Evolutionary conservation across 2,888 invertebrate species (phyloP).

Genomic region (Omphaloscelis lunosa): DNA sequence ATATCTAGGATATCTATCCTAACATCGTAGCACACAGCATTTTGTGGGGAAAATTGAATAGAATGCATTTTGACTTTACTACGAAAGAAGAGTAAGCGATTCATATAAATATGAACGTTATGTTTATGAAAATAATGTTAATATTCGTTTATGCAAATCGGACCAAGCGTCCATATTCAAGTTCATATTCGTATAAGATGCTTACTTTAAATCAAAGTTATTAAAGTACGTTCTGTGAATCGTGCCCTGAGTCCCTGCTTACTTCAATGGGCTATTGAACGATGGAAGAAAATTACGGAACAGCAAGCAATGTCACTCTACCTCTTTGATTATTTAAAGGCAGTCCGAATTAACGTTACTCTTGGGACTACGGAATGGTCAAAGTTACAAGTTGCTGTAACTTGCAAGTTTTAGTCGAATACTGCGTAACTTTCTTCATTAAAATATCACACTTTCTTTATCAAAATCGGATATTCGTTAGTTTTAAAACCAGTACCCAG

Average conservation of each 20-base stretch:
- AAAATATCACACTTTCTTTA: background rate
- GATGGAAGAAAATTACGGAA: background rate
- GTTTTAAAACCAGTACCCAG: background rate
- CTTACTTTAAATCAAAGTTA: background rate
- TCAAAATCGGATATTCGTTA: background rate
- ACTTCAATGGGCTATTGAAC: background rate
- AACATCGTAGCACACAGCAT: too few species aligned
- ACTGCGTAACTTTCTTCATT: background rate
- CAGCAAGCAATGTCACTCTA: background rate
- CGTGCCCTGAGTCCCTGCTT: background rate
- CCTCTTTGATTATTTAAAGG: constrained; percentile 25
- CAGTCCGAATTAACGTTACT: background rate
- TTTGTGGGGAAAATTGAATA: too few species aligned
- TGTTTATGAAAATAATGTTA: too few species aligned
- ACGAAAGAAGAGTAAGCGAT: background rate
- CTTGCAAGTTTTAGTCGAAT: background rate
- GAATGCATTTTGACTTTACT: background rate
- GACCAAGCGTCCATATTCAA: background rate
- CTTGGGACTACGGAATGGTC: background rate
- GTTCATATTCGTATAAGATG: background rate
- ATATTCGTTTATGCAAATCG: too few species aligned
- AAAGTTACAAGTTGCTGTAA: background rate
- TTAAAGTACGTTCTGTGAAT: background rate
- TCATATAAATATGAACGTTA: background rate
- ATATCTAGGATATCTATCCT: too few species aligned